Base-by-base conservation (phyloP, 1,140 invertebrate species). In the Dysdera silvatica region DNA sequence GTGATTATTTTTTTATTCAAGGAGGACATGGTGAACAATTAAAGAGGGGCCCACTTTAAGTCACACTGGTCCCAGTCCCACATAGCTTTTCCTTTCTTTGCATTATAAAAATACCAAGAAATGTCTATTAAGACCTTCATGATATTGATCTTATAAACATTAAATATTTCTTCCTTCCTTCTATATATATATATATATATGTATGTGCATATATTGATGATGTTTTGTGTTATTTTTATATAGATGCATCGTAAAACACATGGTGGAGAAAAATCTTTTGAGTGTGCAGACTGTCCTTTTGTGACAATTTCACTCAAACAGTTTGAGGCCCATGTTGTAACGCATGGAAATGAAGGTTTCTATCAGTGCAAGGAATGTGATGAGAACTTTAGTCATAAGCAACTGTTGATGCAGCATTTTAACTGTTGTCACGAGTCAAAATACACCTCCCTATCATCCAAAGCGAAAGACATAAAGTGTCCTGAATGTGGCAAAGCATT, bases 181-280 rank as follows among this genome's bases (percentile, higher is more conserved):
- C n/a, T n/a, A n/a, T n/a, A n/a, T n/a, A n/a, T n/a, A n/a, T n/a
- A n/a, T n/a, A n/a, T n/a, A n/a, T n/a, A n/a, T n/a, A n/a, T n/a
- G n/a, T n/a, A n/a, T n/a, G n/a, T n/a, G n/a, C n/a, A n/a, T n/a
- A n/a, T n/a, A n/a, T n/a, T n/a, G n/a, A n/a, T n/a, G n/a, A 16
- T 45, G 10, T 28, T 3, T 28, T 24, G 26, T 3, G 26, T 18
- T 12, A 49, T 54, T 45, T 61, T 1, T 51, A n/a, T 47, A 28
- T 29, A 83, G 81, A 75, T 87, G 47, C 86, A 88, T 72, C 81
- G 82, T 68, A 87, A 94, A 80, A 89, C 89, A 1, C 95, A 98
- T 71, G 93, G 97, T 74, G 94, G 94, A 2, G 94, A 98, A 77
- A 97, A 97, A 74, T 97, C 93, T 76, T 98, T 89, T 79, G 94